Evolutionary conservation across 2,797 vertebrate genomes (phyloP).

Genomic region (Rhinoraja longicauda): DNA sequence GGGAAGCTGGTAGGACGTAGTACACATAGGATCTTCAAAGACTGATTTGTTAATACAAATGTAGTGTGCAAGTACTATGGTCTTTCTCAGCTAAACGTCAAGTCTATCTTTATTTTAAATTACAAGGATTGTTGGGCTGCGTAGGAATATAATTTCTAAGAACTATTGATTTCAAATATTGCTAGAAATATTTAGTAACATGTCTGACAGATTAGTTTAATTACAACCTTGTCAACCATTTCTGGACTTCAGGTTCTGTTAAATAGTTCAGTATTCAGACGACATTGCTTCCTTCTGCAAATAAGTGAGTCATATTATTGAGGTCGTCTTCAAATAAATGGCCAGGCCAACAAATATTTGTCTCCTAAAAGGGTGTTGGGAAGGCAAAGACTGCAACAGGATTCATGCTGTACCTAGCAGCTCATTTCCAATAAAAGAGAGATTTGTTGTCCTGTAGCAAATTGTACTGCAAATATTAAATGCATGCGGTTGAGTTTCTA

Average conservation of each 20-base stretch:
- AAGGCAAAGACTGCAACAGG: no score
- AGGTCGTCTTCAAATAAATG: not conserved
- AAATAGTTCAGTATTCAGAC: not conserved
- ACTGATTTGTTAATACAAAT: not conserved
- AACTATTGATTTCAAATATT: not conserved
- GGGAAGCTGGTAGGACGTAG: no score
- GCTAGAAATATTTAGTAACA: not conserved
- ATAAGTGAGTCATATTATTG: not conserved
- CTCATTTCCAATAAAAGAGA: not conserved
- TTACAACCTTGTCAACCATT: not conserved
- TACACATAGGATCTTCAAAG: no score
- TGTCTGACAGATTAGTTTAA: not conserved
- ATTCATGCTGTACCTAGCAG: not conserved
- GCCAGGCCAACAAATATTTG: not conserved
- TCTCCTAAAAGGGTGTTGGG: not conserved
- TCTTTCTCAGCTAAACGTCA: not conserved
- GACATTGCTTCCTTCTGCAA: not conserved
- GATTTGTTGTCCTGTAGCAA: not conserved
- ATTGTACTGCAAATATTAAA: not conserved
- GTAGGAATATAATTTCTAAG: not conserved
- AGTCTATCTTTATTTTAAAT: not conserved
- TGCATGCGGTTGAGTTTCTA: not conserved
- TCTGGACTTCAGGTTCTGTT: not conserved
- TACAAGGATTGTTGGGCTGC: not conserved
- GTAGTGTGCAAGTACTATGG: not conserved